Conservation (phyloP, 1,140 invertebrate genomes). For the Phocides pigmalion region DNA sequence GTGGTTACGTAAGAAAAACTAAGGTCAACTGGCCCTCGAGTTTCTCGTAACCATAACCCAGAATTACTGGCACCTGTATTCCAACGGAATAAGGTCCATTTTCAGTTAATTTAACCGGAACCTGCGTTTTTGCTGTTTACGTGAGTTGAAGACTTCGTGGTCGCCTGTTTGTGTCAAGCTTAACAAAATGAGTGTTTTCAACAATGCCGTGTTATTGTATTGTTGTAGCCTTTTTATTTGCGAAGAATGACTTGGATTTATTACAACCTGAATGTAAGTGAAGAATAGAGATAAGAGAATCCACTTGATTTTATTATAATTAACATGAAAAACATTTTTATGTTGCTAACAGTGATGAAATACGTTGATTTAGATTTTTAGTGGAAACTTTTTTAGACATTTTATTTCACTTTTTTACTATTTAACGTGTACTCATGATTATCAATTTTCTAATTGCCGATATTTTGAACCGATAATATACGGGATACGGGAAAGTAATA, state of each 20-base stretch:
- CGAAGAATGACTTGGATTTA: constrained; percentile 17
- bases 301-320: not conserved
- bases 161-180: constrained; percentile 33
- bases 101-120: not conserved
- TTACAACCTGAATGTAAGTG: not conserved
- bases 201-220: constrained; percentile 33
- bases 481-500: too few relatives aligned
- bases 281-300: not conserved
- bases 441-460: too few relatives aligned
- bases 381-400: too few relatives aligned
- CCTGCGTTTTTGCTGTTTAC: constrained; percentile 14
- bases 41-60: constrained; percentile 8
- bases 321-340: not conserved
- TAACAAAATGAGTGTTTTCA: constrained; percentile 34
- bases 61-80: constrained; percentile 3
- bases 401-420: too few relatives aligned
- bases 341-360: too few relatives aligned
- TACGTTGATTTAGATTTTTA: too few relatives aligned
- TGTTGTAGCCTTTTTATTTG: constrained; percentile 31
- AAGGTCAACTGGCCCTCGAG: constrained; percentile 23
- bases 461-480: too few relatives aligned
- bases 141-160: constrained; percentile 19
- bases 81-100: constrained; percentile 1
- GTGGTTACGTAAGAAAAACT: constrained; percentile 31
- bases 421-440: too few relatives aligned